Evolutionary conservation across 30 jellyfish, hydroid and myxozoan genomes (phyloP), one percentile per base, ranked within the genome.

Genomic region (Euphysa ruthae): DNA sequence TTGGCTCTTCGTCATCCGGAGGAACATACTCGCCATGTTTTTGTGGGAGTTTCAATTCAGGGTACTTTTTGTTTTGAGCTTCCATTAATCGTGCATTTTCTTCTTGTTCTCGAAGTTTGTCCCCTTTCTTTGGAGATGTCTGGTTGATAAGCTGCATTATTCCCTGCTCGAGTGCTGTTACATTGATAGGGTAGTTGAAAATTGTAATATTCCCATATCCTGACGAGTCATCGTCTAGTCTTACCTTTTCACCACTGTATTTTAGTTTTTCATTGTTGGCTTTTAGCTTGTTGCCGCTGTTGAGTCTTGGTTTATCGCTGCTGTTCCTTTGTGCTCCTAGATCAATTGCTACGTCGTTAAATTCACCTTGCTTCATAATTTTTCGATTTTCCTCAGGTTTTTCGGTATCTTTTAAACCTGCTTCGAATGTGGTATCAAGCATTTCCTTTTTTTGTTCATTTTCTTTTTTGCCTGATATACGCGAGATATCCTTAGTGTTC

Each of bases 11-110:
- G 8, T 63, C 77, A 18, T 63, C 77, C 3, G 58, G 77, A 3
- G 77, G 77, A 35, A 44, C 21, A 3, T 43, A 68, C 20, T 68
- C 80, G 1, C 80, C 80, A 68, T 68, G 49, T 68, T 68, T 49
- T 10, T 43, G 35, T 21, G 80, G 80, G 13, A 68, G 33, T 43
- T 68, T 68, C 24, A 68, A 68, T 6, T 44, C 80, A 8, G 73
- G 74, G 32, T 68, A 68, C 16, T 68, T 68, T 49, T 28, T 49
- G 35, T 68, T 68, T 27, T 30, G 24, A 1, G 26, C 74, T 46
- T 49, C 50, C 16, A 22, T 43, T 16, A 19, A 18, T 13, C 32
- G 24, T 34, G 3, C 77, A 13, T 31, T 32, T 8, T 63, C 42
- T 14, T 26, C 29, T 56, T 56, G 69, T 20, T 27, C 69, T 22